Conservation (phyloP, 1,140 invertebrate genomes). For the Anoplophora glabripennis region DNA sequence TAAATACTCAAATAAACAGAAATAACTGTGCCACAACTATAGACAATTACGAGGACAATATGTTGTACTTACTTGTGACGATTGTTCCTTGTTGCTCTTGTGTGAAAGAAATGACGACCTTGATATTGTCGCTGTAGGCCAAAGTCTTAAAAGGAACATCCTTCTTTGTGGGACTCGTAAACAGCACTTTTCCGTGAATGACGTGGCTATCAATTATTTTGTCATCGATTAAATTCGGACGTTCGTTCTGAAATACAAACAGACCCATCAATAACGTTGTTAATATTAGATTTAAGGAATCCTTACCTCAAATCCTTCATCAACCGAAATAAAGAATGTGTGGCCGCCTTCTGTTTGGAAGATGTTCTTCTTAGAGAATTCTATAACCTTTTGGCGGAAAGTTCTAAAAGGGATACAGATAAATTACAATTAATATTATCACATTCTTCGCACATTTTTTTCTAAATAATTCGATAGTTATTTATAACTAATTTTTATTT, state of each 20-base stretch:
- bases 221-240: constrained; percentile 65
- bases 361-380: constrained; percentile 68
- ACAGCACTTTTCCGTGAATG: constrained; percentile 81
- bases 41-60: too few relatives aligned
- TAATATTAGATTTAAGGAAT: neutral
- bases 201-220: constrained; percentile 89
- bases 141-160: constrained; percentile 70
- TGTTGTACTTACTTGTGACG: constrained; percentile 30
- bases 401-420: constrained; percentile 23
- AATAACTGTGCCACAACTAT: too few relatives aligned
- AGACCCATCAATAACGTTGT: constrained; percentile 1
- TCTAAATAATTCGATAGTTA: too few relatives aligned
- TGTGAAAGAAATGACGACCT: constrained; percentile 73
- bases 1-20: too few relatives aligned
- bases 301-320: constrained; percentile 80
- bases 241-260: constrained; percentile 28
- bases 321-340: constrained; percentile 88
- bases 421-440: too few relatives aligned
- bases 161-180: constrained; percentile 74
- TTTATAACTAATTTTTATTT: too few relatives aligned
- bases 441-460: too few relatives aligned
- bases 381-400: constrained; percentile 63
- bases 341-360: constrained; percentile 73
- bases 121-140: constrained; percentile 77
- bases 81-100: constrained; percentile 40